Conservation (phyloP, 92 coral and sea anemone genomes). For the Epizoanthus scotinus region DNA sequence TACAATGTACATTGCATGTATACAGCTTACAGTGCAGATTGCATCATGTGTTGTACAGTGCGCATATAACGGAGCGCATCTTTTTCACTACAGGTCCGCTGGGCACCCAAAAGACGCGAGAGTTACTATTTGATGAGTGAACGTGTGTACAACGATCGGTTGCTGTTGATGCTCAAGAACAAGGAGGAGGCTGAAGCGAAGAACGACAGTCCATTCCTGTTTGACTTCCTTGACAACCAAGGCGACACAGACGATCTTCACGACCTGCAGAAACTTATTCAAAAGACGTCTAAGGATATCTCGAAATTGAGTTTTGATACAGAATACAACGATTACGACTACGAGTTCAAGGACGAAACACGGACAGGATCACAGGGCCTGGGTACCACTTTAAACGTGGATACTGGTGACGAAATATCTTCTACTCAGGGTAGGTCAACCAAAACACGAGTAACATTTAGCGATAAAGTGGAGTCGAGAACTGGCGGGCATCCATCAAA, state of each 20-base stretch:
- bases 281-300: slow-evolving; percentile 71
- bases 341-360: slow-evolving; percentile 49
- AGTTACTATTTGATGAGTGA: slow-evolving; percentile 91
- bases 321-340: slow-evolving; percentile 62
- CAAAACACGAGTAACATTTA: slow-evolving; percentile 56
- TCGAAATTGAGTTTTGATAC: slow-evolving; percentile 66
- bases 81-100: slow-evolving; percentile 60
- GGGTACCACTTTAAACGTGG: slow-evolving; percentile 21
- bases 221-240: slow-evolving; percentile 73
- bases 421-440: slow-evolving; percentile 18
- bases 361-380: slow-evolving; percentile 18
- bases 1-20: too few relatives aligned
- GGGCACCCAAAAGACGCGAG: slow-evolving; percentile 91
- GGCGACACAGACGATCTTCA: slow-evolving; percentile 71
- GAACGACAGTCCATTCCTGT: slow-evolving; percentile 64
- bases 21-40: too few relatives aligned
- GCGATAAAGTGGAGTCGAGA: slow-evolving; percentile 63
- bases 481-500: slow-evolving; percentile 15
- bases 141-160: slow-evolving; percentile 80
- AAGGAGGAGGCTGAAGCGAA: slow-evolving; percentile 66
- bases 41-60: too few relatives aligned
- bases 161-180: slow-evolving; percentile 69
- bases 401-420: slow-evolving; percentile 6
- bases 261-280: slow-evolving; percentile 74
- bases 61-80: background rate